Conservation (phyloP, 2,797 vertebrate genomes). For the Natrix natrix region DNA sequence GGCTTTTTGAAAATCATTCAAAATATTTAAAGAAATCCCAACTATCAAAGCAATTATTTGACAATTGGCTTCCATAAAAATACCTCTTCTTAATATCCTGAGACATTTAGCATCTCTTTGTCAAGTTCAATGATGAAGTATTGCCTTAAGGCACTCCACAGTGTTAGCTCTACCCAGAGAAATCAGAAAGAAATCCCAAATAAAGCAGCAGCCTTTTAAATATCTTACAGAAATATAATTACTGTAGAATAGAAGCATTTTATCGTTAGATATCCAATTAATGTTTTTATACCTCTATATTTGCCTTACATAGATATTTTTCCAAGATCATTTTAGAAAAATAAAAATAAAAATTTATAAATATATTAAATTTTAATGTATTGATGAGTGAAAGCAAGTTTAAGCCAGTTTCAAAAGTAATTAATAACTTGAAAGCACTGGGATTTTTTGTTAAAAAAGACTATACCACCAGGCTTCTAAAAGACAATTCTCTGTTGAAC, state of each 20-base stretch:
- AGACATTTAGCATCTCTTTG: not conserved
- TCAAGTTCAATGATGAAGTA: not conserved
- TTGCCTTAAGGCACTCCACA: not conserved
- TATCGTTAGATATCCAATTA: not conserved
- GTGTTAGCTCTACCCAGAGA: not conserved
- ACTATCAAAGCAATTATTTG: not conserved
- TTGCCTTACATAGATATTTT: not conserved
- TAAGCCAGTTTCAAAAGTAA: not conserved
- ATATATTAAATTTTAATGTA: not conserved
- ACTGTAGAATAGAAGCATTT: not conserved
- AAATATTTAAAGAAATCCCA: not conserved
- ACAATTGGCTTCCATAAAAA: not conserved
- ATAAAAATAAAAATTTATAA: not conserved
- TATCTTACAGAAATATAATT: not conserved
- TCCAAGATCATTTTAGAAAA: not conserved
- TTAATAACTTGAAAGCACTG: not conserved
- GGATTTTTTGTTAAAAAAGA: not conserved
- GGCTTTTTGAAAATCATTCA: not conserved
- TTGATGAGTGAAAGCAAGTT: not conserved
- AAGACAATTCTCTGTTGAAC: not conserved
- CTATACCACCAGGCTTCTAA: not conserved
- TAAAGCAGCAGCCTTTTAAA: not conserved
- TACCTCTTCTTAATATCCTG: not conserved
- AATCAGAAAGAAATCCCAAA: not conserved
- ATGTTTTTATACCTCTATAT: not conserved